Base-by-base conservation (phyloP, 2,888 invertebrate genomes). In the Ophion ventricosus region DNA sequence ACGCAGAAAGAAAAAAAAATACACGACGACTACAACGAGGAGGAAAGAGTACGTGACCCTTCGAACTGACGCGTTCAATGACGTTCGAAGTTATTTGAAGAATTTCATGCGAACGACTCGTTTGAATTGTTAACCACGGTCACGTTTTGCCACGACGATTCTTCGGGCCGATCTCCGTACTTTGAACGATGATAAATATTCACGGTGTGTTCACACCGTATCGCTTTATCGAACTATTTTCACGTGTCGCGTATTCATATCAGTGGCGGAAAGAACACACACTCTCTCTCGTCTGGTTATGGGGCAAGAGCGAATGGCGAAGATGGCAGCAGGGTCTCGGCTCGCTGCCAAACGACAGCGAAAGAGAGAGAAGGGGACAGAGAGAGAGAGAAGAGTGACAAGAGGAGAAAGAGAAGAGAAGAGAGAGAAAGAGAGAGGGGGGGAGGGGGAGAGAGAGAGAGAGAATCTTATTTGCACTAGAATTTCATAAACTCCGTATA, bases 291-390 rank as follows among this genome's bases (percentile, higher is more conserved):
- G n/a, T 72, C 29, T n/a, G 63, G 69, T 63, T 75, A 14, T 49
- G 49, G 49, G 49, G 3, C 17, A 72, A 79, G 43, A 20, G 72
- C 17, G 49, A 40, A 43, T 29, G 76, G 17, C 56, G 64, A 56
- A 76, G 80, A 43, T 80, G 83, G 83, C 80, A 76, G 83, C 80
- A 80, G 72, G 66, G 5, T 20, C 23, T 26, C 40, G 83, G 76
- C 83, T 72, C 54, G 23, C 11, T 75, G 79, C 80, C 79, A 72
- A 57, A 76, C 14, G 17, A 14, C 57, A n/a, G 29, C 25, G 54
- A 69, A 43, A 35, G 40, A 35, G 63, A 61, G 49, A 25, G 54
- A 35, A n/a, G n/a, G n/a, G n/a, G n/a, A n/a, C n/a, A 35, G 25
- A 40, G 40, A 1, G 40, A 10, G 5, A 40, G 2, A 10, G 5